Percentiles rank a stretch among this genome's conserved stretches.
These are phyloP conservation scores for Potorous gilbertii DNA, from an alignment of 2,797 vertebrate species.

Conservation along the genomic window DNA sequence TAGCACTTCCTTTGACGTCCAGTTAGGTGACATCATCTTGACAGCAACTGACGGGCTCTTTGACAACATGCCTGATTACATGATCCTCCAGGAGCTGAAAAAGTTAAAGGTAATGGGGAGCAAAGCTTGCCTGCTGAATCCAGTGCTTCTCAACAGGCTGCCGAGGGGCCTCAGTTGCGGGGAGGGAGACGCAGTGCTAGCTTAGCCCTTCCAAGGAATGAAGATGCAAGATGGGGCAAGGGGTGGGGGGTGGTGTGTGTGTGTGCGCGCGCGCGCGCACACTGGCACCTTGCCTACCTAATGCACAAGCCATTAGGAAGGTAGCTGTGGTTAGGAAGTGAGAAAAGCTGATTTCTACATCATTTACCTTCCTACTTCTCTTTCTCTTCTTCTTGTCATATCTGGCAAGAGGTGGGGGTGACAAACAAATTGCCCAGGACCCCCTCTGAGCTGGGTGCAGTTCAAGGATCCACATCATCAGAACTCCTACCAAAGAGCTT, in stretches of 20 bases:
- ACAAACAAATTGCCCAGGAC: background rate
- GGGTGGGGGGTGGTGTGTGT: too few species aligned
- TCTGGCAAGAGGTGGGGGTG: background rate
- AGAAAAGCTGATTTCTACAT: background rate
- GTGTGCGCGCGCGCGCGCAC: too few species aligned
- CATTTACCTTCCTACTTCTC: background rate
- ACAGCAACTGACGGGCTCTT: conserved; percentile 99
- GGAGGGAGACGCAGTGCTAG: conserved; percentile 10
- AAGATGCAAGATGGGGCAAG: background rate
- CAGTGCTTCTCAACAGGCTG: background rate
- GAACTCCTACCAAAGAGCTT: conserved; percentile 14
- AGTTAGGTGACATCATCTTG: conserved; percentile 98
- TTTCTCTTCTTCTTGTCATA: background rate
- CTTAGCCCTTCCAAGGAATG: conserved; percentile 30
- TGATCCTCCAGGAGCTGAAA: conserved; percentile 98
- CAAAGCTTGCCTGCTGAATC: background rate
- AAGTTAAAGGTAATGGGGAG: conserved; percentile 91
- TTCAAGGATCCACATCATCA: conserved; percentile 1
- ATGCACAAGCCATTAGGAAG: background rate
- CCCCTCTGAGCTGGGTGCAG: background rate
- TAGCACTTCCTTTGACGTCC: conserved; percentile 96
- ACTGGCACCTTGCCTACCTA: too few species aligned
- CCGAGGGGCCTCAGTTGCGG: background rate
- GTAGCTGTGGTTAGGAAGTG: background rate
- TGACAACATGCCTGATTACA: conserved; percentile 99